Conservation (phyloP, 1,140 invertebrate genomes). For the Megalopta genalis region DNA sequence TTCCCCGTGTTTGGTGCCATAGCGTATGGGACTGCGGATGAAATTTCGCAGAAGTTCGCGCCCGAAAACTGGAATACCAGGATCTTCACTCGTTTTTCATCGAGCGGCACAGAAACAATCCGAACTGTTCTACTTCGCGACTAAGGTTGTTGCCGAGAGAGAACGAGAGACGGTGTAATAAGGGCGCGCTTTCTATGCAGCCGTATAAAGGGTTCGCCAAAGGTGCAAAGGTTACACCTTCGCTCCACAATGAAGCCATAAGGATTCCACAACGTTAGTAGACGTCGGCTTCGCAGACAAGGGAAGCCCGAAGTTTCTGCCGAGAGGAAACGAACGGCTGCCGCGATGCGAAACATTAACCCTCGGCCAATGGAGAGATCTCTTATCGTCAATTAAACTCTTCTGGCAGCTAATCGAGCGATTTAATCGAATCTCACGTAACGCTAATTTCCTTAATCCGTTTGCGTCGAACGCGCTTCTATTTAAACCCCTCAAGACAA, state of each 20-base stretch:
- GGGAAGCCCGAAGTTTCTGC: constrained; percentile 15
- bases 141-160: neutral
- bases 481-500: too few relatives aligned
- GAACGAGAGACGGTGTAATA: neutral
- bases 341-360: neutral
- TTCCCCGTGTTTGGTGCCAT: too few relatives aligned
- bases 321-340: constrained; percentile 18
- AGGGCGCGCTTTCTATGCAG: neutral
- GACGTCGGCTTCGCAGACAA: constrained; percentile 21
- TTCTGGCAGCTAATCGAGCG: neutral
- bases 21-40: too few relatives aligned
- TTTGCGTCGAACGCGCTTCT: too few relatives aligned
- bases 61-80: neutral
- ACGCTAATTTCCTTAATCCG: neutral
- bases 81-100: neutral
- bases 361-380: neutral
- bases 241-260: constrained; percentile 22
- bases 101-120: neutral
- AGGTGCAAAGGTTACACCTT: constrained; percentile 29
- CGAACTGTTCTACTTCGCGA: neutral
- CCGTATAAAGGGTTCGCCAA: constrained; percentile 33
- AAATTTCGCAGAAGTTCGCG: too few relatives aligned
- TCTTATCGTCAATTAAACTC: neutral
- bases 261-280: constrained; percentile 43
- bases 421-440: constrained; percentile 2